Evolutionary conservation across 2,113 vertebrate species (phyloP).

Genomic region (Lampris megalopsis): DNA sequence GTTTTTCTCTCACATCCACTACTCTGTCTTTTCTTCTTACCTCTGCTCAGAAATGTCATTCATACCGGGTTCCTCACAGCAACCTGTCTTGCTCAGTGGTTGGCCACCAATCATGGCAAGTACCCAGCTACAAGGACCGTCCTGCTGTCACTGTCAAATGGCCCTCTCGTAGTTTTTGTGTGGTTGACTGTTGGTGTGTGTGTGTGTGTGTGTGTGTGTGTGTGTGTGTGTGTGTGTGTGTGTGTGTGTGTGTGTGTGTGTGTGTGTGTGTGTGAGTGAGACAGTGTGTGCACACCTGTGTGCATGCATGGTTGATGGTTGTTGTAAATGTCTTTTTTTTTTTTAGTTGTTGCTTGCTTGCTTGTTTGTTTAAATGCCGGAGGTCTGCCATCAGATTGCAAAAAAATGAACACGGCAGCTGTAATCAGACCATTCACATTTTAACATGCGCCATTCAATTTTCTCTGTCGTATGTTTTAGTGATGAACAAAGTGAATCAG

Average conservation of each 20-base stretch:
- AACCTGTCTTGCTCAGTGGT: not conserved
- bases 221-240: not conserved
- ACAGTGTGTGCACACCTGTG: no score
- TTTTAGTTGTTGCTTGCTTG: no score
- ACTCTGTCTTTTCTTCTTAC: not conserved
- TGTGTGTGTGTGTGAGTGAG: not conserved
- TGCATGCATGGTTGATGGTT: no score
- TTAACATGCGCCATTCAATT: not conserved
- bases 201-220: constrained; percentile 14
- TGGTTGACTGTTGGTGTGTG: constrained; percentile 2
- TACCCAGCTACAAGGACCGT: constrained; percentile 16
- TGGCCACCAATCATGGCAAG: not conserved
- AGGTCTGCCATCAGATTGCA: constrained; percentile 26
- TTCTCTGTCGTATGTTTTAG: not conserved
- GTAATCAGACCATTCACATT: constrained; percentile 6
- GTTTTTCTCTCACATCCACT: constrained; percentile 16
- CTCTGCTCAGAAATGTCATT: constrained; percentile 2
- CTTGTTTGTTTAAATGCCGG: not conserved
- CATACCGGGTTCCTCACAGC: not conserved
- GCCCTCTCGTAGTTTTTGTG: not conserved
- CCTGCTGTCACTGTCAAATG: not conserved
- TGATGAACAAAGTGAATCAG: constrained; percentile 21
- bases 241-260: not conserved
- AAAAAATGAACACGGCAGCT: constrained; percentile 12
- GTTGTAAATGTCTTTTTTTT: no score